Conservation (phyloP, 2,797 vertebrate genomes). For the Falco columbarius region DNA sequence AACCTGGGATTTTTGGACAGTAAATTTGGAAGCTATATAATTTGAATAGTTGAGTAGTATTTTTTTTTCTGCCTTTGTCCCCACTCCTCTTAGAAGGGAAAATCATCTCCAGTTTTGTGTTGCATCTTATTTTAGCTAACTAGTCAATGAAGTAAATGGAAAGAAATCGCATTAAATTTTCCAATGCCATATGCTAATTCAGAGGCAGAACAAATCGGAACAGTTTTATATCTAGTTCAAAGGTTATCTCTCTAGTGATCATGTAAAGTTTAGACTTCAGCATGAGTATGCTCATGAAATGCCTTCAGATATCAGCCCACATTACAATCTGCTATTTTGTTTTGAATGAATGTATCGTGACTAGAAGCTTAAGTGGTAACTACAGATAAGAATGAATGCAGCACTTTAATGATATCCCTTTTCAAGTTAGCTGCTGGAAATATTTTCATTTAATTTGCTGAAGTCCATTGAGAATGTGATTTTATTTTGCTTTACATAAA, state of each 20-base stretch:
- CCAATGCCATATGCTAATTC: slow-evolving; percentile 5
- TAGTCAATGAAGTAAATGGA: not conserved
- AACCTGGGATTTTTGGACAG: not conserved
- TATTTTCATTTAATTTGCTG: slow-evolving; percentile 64
- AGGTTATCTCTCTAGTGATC: slow-evolving; percentile 47
- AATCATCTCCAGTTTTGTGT: not conserved
- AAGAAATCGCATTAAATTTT: slow-evolving; percentile 12
- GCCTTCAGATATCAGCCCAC: slow-evolving; percentile 64
- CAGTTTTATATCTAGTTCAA: slow-evolving; percentile 47
- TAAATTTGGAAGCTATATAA: not conserved
- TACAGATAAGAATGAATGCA: slow-evolving; percentile 66
- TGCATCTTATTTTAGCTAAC: slow-evolving; percentile 19
- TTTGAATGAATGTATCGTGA: slow-evolving; percentile 65
- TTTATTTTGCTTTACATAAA: slow-evolving; percentile 56
- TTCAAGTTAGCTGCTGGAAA: slow-evolving; percentile 61
- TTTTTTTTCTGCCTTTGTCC: not conserved
- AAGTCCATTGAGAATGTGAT: slow-evolving; percentile 50
- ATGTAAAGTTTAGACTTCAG: slow-evolving; percentile 49
- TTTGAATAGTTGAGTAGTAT: slow-evolving; percentile 3
- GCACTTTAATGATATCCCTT: slow-evolving; percentile 64
- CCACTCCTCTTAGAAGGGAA: not conserved
- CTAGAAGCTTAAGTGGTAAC: slow-evolving; percentile 64
- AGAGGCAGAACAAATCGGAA: slow-evolving; percentile 21
- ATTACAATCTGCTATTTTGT: slow-evolving; percentile 69
- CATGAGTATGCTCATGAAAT: slow-evolving; percentile 31